These are phyloP conservation scores for Thunnus maccoyii DNA, from an alignment of 2,113 vertebrate genomes.

Conservation along the genomic window DNA sequence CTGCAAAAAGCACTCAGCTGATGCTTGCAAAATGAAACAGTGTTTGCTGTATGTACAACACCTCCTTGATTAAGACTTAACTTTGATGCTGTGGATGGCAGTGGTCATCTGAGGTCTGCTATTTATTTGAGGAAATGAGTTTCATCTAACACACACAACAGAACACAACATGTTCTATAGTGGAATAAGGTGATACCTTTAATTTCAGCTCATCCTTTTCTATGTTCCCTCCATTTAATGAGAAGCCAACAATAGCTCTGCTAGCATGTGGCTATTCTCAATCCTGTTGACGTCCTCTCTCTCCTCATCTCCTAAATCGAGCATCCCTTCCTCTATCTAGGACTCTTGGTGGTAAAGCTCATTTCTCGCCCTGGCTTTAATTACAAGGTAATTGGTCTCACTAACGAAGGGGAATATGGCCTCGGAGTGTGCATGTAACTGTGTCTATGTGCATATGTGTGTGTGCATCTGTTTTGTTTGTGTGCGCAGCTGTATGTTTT, in stretches of 20 bases:
- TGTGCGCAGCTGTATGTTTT: conserved; percentile 37
- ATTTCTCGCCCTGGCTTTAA: conserved; percentile 71
- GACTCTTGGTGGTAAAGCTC: conserved; percentile 49
- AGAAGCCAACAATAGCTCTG: conserved; percentile 13
- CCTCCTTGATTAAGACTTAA: conserved; percentile 17
- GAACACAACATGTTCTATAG: conserved; percentile 2
- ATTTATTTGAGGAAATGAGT: conserved; percentile 19
- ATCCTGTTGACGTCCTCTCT: not conserved
- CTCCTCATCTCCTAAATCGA: conserved; percentile 25
- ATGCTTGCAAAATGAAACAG: conserved; percentile 8
- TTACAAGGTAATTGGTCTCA: conserved; percentile 75
- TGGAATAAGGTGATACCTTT: conserved; percentile 28
- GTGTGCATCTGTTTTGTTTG: conserved; percentile 21
- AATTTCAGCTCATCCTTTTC: conserved; percentile 37
- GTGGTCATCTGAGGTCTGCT: not conserved
- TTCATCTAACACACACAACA: conserved; percentile 12
- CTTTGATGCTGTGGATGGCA: not conserved
- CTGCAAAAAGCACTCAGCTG: conserved; percentile 12
- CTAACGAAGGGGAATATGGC: conserved; percentile 60
- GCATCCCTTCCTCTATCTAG: conserved; percentile 24
- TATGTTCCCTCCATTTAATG: conserved; percentile 47
- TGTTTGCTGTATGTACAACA: conserved; percentile 8
- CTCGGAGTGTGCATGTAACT: conserved; percentile 4
- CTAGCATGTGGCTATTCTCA: conserved; percentile 16
- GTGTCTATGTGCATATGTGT: conserved; percentile 4